A percentile compares a stretch with the other conserved stretches of the same genome.
Evolutionary conservation across 2,113 vertebrate species (phyloP).

Genomic region (Mungos mungo): DNA sequence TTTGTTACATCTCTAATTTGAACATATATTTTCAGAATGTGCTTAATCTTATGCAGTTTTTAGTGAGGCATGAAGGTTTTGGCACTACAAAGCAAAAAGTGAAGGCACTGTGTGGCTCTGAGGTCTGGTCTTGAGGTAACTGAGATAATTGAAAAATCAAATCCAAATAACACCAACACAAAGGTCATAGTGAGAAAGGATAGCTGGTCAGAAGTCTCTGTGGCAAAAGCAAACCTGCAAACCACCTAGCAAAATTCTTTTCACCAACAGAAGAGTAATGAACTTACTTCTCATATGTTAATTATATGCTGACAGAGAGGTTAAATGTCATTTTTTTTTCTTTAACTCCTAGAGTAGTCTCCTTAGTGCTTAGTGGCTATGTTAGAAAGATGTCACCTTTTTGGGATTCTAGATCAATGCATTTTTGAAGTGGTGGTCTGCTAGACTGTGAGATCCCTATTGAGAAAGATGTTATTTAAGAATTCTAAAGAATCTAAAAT

Average conservation of each 20-base stretch:
- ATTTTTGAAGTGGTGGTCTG: not conserved
- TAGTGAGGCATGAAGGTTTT: slow-evolving; percentile 69
- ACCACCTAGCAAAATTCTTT: not conserved
- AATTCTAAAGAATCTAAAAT: not conserved
- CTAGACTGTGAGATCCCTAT: not conserved
- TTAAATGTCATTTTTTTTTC: not conserved
- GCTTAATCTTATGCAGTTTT: slow-evolving; percentile 69
- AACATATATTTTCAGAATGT: slow-evolving; percentile 65
- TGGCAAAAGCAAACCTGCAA: slow-evolving; percentile 16
- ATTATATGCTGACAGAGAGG: not conserved
- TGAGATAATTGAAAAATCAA: slow-evolving; percentile 52
- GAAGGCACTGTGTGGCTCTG: slow-evolving; percentile 44
- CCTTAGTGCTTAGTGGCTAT: not conserved
- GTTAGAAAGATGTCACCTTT: not conserved
- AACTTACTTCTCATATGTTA: not conserved
- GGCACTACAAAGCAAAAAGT: slow-evolving; percentile 55
- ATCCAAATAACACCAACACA: slow-evolving; percentile 1
- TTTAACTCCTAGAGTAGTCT: not conserved
- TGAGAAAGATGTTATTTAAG: not conserved
- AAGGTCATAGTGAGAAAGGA: slow-evolving; percentile 41
- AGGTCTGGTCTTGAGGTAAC: slow-evolving; percentile 52
- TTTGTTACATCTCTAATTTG: slow-evolving; percentile 74
- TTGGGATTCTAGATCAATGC: not conserved
- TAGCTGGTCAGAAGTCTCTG: slow-evolving; percentile 21
- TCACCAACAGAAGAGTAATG: not conserved